phyloP scores from a whole-genome alignment of 2,888 invertebrate species.

The Dichetophora obliterata region DNA sequence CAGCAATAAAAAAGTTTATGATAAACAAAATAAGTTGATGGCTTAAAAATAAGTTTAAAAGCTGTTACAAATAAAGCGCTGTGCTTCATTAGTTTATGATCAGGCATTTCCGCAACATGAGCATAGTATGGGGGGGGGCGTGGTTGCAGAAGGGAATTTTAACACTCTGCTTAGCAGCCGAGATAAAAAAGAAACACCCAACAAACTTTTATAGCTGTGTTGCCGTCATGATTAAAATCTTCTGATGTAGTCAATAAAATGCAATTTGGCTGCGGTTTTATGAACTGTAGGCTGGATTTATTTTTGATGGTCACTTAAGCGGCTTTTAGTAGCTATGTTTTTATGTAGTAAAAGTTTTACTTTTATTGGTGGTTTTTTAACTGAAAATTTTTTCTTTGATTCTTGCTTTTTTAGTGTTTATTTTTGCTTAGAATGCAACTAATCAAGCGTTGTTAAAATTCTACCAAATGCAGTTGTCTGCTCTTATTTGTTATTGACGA shows the following conservation, averaged over 20 bases:
- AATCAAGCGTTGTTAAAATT: neutral
- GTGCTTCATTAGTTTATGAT: conserved; percentile 15
- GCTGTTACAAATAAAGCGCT: neutral
- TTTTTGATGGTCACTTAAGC: conserved; percentile 27
- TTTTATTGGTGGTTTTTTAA: neutral
- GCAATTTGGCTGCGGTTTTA: conserved; percentile 24
- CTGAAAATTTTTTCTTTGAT: neutral
- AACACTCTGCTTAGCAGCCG: neutral
- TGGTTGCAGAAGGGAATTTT: too few species aligned
- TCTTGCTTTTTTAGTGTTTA: neutral
- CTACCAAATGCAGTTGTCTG: conserved; percentile 13
- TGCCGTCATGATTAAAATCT: conserved; percentile 21
- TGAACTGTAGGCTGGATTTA: neutral
- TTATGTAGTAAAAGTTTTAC: neutral
- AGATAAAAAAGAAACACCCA: too few species aligned
- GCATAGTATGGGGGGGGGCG: neutral
- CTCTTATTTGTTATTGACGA: neutral
- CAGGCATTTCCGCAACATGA: conserved; percentile 9
- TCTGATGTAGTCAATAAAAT: conserved; percentile 18
- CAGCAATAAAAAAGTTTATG: conserved; percentile 22
- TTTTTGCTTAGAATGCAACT: neutral
- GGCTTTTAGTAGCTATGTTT: conserved; percentile 6
- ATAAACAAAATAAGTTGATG: neutral
- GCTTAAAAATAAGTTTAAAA: neutral
- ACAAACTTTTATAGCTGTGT: conserved; percentile 9